These are phyloP conservation scores for Rousettus madagascariensis DNA, from an alignment of 2,797 vertebrate genomes.

Conservation along the genomic window DNA sequence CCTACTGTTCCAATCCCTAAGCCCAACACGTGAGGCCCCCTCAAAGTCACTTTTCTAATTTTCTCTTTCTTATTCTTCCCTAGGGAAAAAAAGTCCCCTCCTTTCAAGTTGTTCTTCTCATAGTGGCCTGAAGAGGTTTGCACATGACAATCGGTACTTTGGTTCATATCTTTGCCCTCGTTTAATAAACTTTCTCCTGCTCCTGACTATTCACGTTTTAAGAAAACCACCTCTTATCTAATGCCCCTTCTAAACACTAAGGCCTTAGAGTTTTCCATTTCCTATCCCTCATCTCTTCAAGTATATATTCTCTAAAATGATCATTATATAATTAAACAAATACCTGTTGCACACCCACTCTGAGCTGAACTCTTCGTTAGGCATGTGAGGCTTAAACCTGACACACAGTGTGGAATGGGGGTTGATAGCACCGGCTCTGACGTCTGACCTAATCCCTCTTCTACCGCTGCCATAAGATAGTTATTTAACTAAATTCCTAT, in stretches of 20 bases:
- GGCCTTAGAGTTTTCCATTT: neutral
- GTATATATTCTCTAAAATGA: neutral
- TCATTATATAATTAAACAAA: neutral
- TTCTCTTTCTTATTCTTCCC: neutral
- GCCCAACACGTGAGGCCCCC: neutral
- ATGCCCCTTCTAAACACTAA: neutral
- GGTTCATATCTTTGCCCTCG: neutral
- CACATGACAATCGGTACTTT: neutral
- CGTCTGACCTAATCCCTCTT: neutral
- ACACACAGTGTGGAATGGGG: neutral
- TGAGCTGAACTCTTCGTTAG: neutral
- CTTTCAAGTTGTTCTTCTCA: neutral
- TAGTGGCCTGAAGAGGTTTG: neutral
- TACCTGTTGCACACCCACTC: neutral
- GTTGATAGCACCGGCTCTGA: neutral
- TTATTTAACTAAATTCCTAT: neutral
- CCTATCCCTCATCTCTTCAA: neutral
- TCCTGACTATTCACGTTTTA: neutral
- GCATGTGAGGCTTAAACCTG: neutral
- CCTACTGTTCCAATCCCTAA: neutral
- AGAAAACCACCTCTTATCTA: neutral
- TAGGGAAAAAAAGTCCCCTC: neutral
- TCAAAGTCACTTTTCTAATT: neutral
- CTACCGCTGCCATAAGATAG: neutral
- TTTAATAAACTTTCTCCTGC: neutral